These are phyloP conservation scores for Drosophila nr. fundita DNA, from an alignment of 2,888 invertebrate species.

Conservation along the genomic window DNA sequence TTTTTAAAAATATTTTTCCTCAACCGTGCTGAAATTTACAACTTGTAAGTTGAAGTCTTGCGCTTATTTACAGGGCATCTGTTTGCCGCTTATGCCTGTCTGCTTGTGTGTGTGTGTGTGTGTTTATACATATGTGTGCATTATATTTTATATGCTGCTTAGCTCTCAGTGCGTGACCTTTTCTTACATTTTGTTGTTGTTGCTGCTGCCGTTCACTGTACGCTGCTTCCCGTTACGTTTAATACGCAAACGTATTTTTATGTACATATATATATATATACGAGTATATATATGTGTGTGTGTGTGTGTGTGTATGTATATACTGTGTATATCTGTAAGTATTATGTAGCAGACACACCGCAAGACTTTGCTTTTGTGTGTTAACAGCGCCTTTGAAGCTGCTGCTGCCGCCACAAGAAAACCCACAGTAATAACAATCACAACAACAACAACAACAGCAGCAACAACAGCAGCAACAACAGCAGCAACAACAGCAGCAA, in stretches of 20 bases:
- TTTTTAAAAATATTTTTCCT: neutral
- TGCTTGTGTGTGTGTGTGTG: slow-evolving; percentile 6
- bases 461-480: slow-evolving; percentile 20
- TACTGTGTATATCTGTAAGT: slow-evolving; percentile 15
- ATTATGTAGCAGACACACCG: slow-evolving; percentile 50
- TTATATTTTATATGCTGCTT: slow-evolving; percentile 76
- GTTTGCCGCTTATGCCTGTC: slow-evolving; percentile 4
- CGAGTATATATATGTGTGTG: neutral
- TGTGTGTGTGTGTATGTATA: neutral
- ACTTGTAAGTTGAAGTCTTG: neutral
- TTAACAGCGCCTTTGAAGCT: slow-evolving; percentile 66
- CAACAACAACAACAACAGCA: slow-evolving; percentile 24
- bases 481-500: slow-evolving; percentile 14
- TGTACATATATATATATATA: neutral
- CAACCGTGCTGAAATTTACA: too few species aligned
- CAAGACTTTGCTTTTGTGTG: slow-evolving; percentile 61
- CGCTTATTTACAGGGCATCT: neutral
- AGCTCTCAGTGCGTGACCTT: slow-evolving; percentile 80
- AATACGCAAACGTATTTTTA: slow-evolving; percentile 11
- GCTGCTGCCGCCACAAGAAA: slow-evolving; percentile 30
- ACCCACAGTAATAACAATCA: slow-evolving; percentile 32
- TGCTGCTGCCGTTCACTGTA: slow-evolving; percentile 33
- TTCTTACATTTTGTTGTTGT: slow-evolving; percentile 69
- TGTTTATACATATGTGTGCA: slow-evolving; percentile 42
- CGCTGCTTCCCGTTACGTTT: slow-evolving; percentile 38